phyloP scores from a whole-genome alignment of 2,113 vertebrate genomes.

The Sterna hirundo region DNA sequence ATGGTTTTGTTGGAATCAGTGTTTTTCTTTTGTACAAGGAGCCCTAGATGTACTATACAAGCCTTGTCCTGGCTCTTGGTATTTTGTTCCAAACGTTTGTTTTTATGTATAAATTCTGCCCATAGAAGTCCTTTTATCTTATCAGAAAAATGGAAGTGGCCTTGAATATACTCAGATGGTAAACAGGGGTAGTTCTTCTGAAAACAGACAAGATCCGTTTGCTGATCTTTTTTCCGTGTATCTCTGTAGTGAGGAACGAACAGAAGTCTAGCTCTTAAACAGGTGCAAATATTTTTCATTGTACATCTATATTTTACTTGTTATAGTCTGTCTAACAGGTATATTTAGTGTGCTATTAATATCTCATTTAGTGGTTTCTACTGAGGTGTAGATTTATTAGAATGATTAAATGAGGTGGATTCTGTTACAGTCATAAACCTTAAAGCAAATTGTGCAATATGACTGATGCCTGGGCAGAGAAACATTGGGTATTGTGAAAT shows the following conservation, averaged over 20 bases:
- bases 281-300: neutral
- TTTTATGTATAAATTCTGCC: neutral
- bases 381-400: neutral
- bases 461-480: neutral
- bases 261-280: neutral
- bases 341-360: conserved; percentile 16
- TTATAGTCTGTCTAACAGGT: neutral
- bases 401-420: conserved; percentile 11
- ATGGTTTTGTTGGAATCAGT: neutral
- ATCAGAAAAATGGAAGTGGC: neutral
- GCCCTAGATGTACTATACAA: too few relatives aligned
- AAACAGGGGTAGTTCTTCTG: neutral
- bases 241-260: neutral
- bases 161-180: neutral
- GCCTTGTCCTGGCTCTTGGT: neutral
- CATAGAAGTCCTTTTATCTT: neutral
- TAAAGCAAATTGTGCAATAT: neutral
- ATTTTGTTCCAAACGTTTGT: neutral
- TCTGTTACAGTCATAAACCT: neutral
- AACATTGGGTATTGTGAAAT: neutral
- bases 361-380: neutral
- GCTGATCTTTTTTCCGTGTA: rapidly evolving
- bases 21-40: neutral
- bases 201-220: neutral
- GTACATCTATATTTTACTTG: neutral